phyloP scores from a whole-genome alignment of 2,113 vertebrate genomes.

The Xenopus laevis region DNA sequence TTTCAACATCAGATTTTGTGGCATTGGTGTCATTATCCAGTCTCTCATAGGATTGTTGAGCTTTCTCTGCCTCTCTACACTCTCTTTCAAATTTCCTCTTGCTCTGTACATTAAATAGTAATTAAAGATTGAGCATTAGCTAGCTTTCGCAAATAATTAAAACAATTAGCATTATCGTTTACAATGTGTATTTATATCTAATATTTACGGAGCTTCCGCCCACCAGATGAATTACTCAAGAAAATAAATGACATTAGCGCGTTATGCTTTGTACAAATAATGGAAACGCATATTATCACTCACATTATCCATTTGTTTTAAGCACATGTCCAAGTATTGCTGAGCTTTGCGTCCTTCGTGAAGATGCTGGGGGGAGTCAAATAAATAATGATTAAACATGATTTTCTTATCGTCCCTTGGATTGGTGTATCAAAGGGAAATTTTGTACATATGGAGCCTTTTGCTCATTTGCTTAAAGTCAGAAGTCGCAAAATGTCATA shows the following conservation, averaged over 20 bases:
- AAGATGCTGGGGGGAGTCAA: slow-evolving; percentile 77
- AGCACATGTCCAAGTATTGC: slow-evolving; percentile 93
- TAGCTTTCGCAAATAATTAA: too few relatives aligned
- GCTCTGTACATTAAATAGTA: slow-evolving; percentile 67
- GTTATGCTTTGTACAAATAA: too few relatives aligned
- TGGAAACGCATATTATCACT: slow-evolving; percentile 55
- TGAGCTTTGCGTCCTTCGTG: slow-evolving; percentile 95
- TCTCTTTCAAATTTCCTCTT: slow-evolving; percentile 98
- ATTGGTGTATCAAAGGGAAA: too few relatives aligned
- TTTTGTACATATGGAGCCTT: too few relatives aligned
- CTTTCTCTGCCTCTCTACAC: slow-evolving; percentile 93
- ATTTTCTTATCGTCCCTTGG: not conserved
- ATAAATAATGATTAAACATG: not conserved
- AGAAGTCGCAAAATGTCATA: too few relatives aligned
- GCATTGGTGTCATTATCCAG: slow-evolving; percentile 94
- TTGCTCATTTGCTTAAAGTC: too few relatives aligned
- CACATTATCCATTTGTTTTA: slow-evolving; percentile 98
- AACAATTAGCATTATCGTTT: too few relatives aligned
- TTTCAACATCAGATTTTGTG: slow-evolving; percentile 97
- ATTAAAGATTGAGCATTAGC: too few relatives aligned
- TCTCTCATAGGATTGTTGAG: slow-evolving; percentile 83
- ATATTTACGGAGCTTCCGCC: too few relatives aligned
- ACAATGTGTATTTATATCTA: too few relatives aligned
- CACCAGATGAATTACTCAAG: too few relatives aligned
- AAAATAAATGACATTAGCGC: not conserved